Base-by-base conservation (phyloP, 2,888 invertebrate species). In the Hemistola chrysoprasaria region DNA sequence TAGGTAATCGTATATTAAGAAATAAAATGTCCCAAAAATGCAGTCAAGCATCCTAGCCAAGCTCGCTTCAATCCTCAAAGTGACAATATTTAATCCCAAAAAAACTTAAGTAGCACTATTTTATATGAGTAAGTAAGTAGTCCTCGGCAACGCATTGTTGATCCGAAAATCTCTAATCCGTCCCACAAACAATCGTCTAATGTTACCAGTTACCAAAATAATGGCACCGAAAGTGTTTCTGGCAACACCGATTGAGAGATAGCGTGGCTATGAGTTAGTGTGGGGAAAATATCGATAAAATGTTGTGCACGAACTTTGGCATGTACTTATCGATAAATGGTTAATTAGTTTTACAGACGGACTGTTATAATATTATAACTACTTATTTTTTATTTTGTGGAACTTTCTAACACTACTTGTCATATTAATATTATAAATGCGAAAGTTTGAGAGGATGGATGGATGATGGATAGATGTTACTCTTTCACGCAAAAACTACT, bases 181-280 rank as follows among this genome's bases (percentile, higher is more conserved):
- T 40, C 38, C n/a, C 25, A 35, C 62, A 68, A 68, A 71, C 68
- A 65, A 38, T 33, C 50, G 59, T 66, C 51, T 70, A 59, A 66
- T 63, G 62, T 73, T 75, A 67, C 72, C 54, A 59, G 62, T 73
- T 75, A 67, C 72, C 54, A 59, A 64, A 72, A 76, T 72, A 75
- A 71, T 73, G 65, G 61, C 71, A 49, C 62, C 57, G 52, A 66
- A 71, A 75, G 77, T 74, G 77, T 76, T 71, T 66, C 62, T 63
- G 42, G 66, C 57, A 62, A 76, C 77, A 71, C 77, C 62, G 74
- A 76, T 77, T 32, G 31, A 10, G 46, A 48, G 55, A 55, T 55
- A 50, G 41, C 33, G 23, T 22, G 29, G 36, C 40, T 40, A 23
- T 35, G 45, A 41, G 31, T 44, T 48, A 47, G 32, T 40, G 35